Evolutionary conservation across 2,113 vertebrate genomes (phyloP).

Genomic region (Limanda limanda): DNA sequence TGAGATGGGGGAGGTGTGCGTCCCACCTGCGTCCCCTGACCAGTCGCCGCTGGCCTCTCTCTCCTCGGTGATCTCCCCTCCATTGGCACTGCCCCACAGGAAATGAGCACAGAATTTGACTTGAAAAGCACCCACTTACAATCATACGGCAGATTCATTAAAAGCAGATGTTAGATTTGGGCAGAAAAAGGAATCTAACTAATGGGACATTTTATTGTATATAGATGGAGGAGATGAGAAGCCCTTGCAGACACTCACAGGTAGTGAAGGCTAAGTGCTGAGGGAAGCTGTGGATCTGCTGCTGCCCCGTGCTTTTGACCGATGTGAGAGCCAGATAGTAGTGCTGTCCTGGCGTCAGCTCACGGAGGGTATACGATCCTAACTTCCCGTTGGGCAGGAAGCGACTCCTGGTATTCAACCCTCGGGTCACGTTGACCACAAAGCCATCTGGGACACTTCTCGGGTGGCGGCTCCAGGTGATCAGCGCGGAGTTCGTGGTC

Average conservation of each 20-base stretch:
- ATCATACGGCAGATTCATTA: not conserved
- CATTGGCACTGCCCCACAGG: constrained; percentile 72
- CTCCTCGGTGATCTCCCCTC: constrained; percentile 61
- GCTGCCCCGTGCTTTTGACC: constrained; percentile 84
- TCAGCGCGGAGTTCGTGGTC: constrained; percentile 85
- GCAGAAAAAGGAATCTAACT: not conserved
- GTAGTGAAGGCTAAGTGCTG: constrained; percentile 88
- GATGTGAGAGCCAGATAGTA: constrained; percentile 89
- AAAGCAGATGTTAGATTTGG: not conserved
- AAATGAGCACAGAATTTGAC: not conserved
- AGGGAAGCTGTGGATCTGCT: constrained; percentile 89
- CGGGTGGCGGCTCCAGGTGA: constrained; percentile 86
- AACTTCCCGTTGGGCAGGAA: constrained; percentile 90
- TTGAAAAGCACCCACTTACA: not conserved
- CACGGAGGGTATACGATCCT: constrained; percentile 86
- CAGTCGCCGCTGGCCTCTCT: constrained; percentile 59
- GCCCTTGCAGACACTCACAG: constrained; percentile 80
- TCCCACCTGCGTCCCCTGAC: constrained; percentile 12
- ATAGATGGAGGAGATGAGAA: not conserved
- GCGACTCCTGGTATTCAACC: constrained; percentile 91
- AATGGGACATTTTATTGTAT: not conserved
- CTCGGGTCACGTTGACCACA: constrained; percentile 92
- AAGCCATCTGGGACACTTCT: constrained; percentile 85
- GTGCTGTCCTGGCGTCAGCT: constrained; percentile 87
- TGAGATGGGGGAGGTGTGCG: constrained; percentile 51